Conservation (phyloP, 1,140 invertebrate genomes). For the Latrodectus geometricus region DNA sequence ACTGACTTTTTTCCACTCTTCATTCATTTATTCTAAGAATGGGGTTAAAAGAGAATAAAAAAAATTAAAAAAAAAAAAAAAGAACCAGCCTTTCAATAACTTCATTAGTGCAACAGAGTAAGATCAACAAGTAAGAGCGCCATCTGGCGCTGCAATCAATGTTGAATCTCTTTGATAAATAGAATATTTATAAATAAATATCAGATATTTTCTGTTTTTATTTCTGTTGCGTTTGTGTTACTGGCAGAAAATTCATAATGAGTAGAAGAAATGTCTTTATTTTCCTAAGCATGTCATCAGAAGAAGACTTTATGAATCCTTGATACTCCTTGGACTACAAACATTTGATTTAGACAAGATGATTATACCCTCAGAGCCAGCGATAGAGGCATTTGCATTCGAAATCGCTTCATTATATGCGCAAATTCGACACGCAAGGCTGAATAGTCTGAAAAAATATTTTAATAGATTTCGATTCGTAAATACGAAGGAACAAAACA, state of each 20-base stretch:
- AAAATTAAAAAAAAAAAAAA: too few relatives aligned
- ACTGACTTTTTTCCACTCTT: too few relatives aligned
- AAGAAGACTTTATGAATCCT: not conserved
- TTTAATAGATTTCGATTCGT: too few relatives aligned
- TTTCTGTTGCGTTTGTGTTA: too few relatives aligned
- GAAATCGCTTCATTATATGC: not conserved
- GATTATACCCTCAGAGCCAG: not conserved
- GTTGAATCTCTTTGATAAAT: too few relatives aligned
- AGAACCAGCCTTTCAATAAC: slow-evolving; percentile 27
- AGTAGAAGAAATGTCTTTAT: not conserved
- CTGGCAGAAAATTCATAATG: too few relatives aligned
- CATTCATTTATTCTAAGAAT: too few relatives aligned
- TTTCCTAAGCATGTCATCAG: not conserved
- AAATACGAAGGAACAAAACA: too few relatives aligned
- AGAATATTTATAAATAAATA: too few relatives aligned
- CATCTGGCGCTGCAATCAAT: slow-evolving; percentile 7
- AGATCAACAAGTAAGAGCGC: slow-evolving; percentile 34
- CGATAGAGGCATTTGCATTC: not conserved
- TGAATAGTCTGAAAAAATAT: too few relatives aligned
- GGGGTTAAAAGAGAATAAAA: too few relatives aligned
- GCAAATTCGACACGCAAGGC: not conserved
- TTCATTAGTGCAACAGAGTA: slow-evolving; percentile 37
- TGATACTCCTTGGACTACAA: not conserved
- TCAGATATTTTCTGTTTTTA: too few relatives aligned
- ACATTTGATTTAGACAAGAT: not conserved